Base-by-base conservation (phyloP, 2,113 vertebrate species). In the Marmota monax region DNA sequence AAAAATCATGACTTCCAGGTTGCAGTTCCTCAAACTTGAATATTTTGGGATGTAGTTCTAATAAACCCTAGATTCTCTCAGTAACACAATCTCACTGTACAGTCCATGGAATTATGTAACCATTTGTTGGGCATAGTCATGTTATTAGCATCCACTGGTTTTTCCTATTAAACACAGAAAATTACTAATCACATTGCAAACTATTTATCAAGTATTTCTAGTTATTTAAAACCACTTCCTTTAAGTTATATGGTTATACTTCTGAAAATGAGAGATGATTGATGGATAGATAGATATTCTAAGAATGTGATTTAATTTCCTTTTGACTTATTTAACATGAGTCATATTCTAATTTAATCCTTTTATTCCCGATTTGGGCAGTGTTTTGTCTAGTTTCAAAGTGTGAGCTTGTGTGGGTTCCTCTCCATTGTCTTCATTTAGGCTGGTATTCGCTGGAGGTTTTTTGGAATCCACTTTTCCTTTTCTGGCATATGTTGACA, bases 321-420 rank as follows among this genome's bases (percentile, higher is more conserved):
- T 0, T 39, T 22, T 77, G 37, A n/a, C 76, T 94, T 80, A 56
- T 17, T 80, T 84, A 51, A 67, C 48, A 29, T 58, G 45, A 61
- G 22, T 78, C 42, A 65, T 78, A 34, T 69, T 51, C 34, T 37
- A 72, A 22, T 12, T 92, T 77, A 34, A 67, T 88, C n/a, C 51
- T 86, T 88, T 85, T 94, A 56, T 53, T 83, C 61, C 79, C 83
- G 58, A 7, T 82, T 65, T 77, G 76, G 42, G 61, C 69, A 84
- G 34, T 69, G 39, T 84, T 94, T 92, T 92, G 77, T 58, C 61
- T 96, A 48, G 8, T 86, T 89, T 83, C 45, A 53, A 85, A 78
- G 53, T 70, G 51, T 87, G n/a, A 45, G 84, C 82, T 92, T 80
- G 25, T 58, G n/a, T n/a, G 23, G 76, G 63, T 34, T 7, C 65